Conservation (phyloP, 1,140 invertebrate genomes). For the Thaumetopoea pityocampa region DNA sequence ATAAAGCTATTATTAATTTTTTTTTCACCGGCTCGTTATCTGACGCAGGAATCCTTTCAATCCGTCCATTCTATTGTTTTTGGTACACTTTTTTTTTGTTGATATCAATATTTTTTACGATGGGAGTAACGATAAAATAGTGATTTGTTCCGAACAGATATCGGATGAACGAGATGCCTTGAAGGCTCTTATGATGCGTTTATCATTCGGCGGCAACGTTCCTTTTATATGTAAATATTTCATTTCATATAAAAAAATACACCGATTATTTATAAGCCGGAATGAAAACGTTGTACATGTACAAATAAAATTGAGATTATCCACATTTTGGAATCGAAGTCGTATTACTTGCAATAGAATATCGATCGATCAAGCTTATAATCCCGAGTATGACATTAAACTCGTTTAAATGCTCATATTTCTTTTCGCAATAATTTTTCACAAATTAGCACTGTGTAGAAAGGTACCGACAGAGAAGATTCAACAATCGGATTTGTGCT, state of each 20-base stretch:
- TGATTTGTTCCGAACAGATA: constrained; percentile 71
- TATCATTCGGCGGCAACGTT: constrained; percentile 62
- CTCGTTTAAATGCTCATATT: constrained; percentile 36
- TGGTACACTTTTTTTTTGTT: constrained; percentile 66
- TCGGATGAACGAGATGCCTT: constrained; percentile 54
- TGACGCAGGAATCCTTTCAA: constrained; percentile 65
- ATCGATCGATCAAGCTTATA: constrained; percentile 34
- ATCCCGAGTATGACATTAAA: constrained; percentile 43
- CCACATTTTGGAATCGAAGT: constrained; percentile 16
- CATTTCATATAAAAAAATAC: constrained; percentile 53
- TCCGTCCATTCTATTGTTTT: constrained; percentile 71
- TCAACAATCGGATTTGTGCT: constrained; percentile 54
- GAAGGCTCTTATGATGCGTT: constrained; percentile 58
- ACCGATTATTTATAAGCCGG: constrained; percentile 11
- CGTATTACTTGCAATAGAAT: constrained; percentile 11
- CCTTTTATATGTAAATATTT: constrained; percentile 67
- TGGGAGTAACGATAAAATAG: constrained; percentile 65
- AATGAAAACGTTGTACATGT: not conserved
- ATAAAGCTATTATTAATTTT: constrained; percentile 70
- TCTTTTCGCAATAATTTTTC: constrained; percentile 25
- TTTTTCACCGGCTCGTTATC: constrained; percentile 60
- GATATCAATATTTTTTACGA: constrained; percentile 74
- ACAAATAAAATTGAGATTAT: constrained; percentile 5
- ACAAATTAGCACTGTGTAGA: constrained; percentile 19
- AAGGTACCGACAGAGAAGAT: constrained; percentile 24